Base-by-base conservation (phyloP, 2,888 invertebrate species). In the Ectemnius cavifrons region DNA sequence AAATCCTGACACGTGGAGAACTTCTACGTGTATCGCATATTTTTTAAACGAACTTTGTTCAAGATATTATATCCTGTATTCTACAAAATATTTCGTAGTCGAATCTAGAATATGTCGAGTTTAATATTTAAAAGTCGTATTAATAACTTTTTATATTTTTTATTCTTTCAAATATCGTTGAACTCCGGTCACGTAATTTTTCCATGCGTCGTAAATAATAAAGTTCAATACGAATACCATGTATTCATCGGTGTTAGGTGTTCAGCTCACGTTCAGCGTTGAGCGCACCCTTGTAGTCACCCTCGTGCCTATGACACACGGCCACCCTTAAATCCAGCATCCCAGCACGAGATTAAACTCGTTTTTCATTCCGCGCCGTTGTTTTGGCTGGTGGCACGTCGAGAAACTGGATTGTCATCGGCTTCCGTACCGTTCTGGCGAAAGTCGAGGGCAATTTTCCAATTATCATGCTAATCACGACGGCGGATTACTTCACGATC, bases 291-390 rank as follows among this genome's bases (percentile, higher is more conserved):
- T 71, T 63, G 59, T 67, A 70, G 71, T 67, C 69, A 67, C 73
- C 63, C 74, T 75, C 64, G 45, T 75, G 66, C 58, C 45, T 63
- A 62, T 75, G 77, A 83, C 70, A 78, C 73, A 69, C 70, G 78
- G 75, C 58, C 66, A 71, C 76, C 81, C 74, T 69, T 74, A 67
- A 78, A 78, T 83, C 76, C 63, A 71, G 71, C 67, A 63, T 72
- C 61, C 60, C 27, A 56, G 73, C 71, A 73, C 69, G 75, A 83
- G 84, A 82, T 83, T 83, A 82, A 83, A 82, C 73, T 74, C 79
- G 69, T 83, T 81, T 83, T 74, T 82, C 84, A 82, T 82, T 69
- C 77, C 63, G 62, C 75, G 57, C 61, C 63, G 75, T 66, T 77
- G 73, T 78, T 81, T 77, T 67, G 73, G 65, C 57, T 47, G 73